These are phyloP conservation scores for Laticauda colubrina DNA, from an alignment of 2,113 vertebrate species.

Conservation along the genomic window DNA sequence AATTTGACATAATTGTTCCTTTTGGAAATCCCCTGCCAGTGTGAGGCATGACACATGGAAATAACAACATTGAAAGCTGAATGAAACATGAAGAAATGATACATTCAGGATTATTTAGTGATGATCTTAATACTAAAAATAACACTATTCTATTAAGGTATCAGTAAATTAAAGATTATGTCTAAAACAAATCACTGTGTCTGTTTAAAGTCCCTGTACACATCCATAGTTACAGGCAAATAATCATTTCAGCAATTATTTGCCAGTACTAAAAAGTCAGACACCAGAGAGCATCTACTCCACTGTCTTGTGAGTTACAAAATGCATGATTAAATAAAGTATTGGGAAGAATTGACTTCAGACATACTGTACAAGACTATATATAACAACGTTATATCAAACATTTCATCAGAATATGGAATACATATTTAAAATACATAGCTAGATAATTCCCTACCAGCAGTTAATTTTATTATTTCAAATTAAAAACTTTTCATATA, in stretches of 20 bases:
- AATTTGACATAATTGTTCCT: background rate
- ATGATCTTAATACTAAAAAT: background rate
- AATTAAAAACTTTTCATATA: background rate
- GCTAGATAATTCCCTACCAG: background rate
- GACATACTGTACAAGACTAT: background rate
- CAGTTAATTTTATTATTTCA: background rate
- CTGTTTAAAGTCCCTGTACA: background rate
- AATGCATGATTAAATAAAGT: background rate
- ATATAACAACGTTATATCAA: background rate
- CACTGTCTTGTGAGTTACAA: background rate
- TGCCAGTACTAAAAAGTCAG: background rate
- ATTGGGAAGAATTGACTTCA: background rate
- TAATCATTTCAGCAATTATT: background rate
- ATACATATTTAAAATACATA: background rate
- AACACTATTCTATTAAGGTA: background rate
- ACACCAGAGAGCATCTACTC: background rate
- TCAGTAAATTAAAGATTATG: background rate
- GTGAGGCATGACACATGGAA: background rate
- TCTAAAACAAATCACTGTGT: background rate
- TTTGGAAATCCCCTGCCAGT: constrained; percentile 13
- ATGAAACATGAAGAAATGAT: background rate
- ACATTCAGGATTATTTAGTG: background rate
- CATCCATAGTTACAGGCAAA: background rate
- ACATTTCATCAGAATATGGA: background rate
- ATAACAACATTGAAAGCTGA: background rate